Base-by-base conservation (phyloP, 2,797 vertebrate genomes). In the Periophthalmus magnuspinnatus region DNA sequence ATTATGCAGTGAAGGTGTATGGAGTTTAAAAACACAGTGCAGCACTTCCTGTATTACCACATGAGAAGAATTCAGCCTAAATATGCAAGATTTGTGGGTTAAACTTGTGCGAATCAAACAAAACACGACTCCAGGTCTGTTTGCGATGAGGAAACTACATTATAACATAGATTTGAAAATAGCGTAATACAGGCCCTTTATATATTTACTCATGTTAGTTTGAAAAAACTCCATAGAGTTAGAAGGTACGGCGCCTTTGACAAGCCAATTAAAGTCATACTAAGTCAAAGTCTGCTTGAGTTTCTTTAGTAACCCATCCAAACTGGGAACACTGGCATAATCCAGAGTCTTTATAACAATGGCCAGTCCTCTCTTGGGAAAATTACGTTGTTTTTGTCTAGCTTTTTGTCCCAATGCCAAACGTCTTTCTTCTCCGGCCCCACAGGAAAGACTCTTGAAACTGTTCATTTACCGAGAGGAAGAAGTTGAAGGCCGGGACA, bases 401-500 rank as follows among this genome's bases (percentile, higher is more conserved):
- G 70, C 71, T 82, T 83, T 89, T 84, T 89, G 83, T 87, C 71
- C 83, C 54, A 0, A 79, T 87, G 89, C 91, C 88, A 91, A 76
- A 81, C 33, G 78, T 79, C 67, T 70, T 70, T 61, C 55, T 57
- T 58, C 70, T 34, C 21, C 60, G 69, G 81, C 92, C 90, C 89
- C 91, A 92, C 91, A 94, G 93, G 92, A 94, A 94, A 93, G 89
- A 89, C 90, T 90, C 89, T 89, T 90, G 88, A 91, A 89, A 91
- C 89, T 91, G 91, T 93, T 93, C 90, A 92, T 91, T 93, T 93
- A 92, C 90, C 83, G 82, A 92, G 78, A 93, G 92, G 92, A 93
- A 93, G 89, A 92, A 93, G 92, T 91, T 93, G 92, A 94, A 93
- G 92, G 92, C 90, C 88, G 81, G 89, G 86, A 86, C 91, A 94